A percentile compares a stretch with the other conserved stretches of the same genome.
phyloP scores from a whole-genome alignment of 2,888 invertebrate genomes.

The Phortica magna region DNA sequence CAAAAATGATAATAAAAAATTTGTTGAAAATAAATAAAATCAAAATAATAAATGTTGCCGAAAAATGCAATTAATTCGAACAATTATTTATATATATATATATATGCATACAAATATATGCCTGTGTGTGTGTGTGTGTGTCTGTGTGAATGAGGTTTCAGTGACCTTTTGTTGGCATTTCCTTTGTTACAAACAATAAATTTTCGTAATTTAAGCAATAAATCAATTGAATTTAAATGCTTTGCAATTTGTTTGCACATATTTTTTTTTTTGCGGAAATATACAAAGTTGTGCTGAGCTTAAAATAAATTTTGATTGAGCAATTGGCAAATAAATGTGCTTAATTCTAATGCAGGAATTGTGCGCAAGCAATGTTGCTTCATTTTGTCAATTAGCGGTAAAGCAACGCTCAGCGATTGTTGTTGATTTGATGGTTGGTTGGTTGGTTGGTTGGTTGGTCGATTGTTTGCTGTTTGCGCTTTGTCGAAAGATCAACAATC shows the following conservation, averaged over 20 bases:
- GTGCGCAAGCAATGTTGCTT: no score
- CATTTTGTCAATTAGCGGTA: no score
- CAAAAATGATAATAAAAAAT: not conserved
- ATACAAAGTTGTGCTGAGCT: no score
- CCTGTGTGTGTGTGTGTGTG: constrained; percentile 49
- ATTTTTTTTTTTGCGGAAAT: constrained; percentile 1
- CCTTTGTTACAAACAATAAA: constrained; percentile 51
- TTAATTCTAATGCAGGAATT: no score
- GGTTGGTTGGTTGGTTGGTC: no score
- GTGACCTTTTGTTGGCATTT: not conserved
- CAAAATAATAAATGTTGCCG: constrained; percentile 18
- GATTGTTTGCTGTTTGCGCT: no score
- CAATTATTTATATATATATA: constrained; percentile 31
- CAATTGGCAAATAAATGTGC: no score
- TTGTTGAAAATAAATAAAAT: not conserved
- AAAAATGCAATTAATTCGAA: constrained; percentile 68
- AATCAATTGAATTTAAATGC: constrained; percentile 56
- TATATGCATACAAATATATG: not conserved
- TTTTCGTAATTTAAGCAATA: constrained; percentile 54
- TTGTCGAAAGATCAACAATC: no score
- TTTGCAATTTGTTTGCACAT: not conserved
- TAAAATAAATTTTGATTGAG: no score
- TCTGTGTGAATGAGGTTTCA: not conserved
- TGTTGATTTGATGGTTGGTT: no score
- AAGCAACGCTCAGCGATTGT: no score